phyloP scores from a whole-genome alignment of 2,113 vertebrate genomes.

The Chlorodrepanis virens region DNA sequence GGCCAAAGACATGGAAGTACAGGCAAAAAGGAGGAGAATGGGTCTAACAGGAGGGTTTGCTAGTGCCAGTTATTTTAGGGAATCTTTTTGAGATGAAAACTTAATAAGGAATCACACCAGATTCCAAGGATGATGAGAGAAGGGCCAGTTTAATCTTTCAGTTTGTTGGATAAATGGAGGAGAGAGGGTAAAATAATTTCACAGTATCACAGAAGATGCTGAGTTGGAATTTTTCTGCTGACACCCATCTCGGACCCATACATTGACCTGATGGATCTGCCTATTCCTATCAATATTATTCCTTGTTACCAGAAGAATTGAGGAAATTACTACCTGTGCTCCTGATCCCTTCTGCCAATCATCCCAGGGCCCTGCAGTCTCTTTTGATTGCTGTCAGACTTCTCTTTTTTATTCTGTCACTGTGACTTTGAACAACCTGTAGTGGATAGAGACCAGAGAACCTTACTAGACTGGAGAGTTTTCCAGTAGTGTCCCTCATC shows the following conservation, averaged over 20 bases:
- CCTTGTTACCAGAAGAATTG: neutral
- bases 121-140: neutral
- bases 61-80: neutral
- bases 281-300: neutral
- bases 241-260: rapidly evolving
- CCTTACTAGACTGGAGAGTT: neutral
- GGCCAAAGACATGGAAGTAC: neutral
- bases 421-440: neutral
- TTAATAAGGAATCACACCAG: neutral
- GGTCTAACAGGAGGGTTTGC: neutral
- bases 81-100: neutral
- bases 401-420: neutral
- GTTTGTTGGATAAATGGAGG: neutral
- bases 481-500: neutral
- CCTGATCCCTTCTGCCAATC: neutral
- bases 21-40: neutral
- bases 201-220: neutral
- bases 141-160: neutral
- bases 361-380: neutral
- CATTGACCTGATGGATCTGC: neutral
- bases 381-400: neutral
- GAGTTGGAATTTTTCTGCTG: neutral
- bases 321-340: neutral
- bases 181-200: neutral
- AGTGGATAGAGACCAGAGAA: neutral